Conservation (phyloP, 2,797 vertebrate genomes). For the Octomys mimax region DNA sequence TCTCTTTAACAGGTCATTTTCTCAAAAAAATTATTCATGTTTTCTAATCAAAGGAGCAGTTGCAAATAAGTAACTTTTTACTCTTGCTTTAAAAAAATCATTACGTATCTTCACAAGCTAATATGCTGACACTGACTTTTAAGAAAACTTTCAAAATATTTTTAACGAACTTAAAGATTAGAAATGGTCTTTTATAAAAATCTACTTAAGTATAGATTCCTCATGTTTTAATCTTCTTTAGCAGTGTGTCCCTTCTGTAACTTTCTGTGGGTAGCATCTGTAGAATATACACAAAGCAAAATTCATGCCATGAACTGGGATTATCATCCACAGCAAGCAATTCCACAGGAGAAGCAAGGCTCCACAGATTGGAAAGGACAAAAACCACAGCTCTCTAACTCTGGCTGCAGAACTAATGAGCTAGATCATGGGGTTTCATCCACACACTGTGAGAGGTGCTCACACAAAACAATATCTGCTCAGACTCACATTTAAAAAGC, state of each 20-base stretch:
- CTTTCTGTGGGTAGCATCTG: background rate
- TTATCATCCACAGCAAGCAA: background rate
- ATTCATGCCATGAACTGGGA: background rate
- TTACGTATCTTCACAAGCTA: background rate
- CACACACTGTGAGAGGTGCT: rapidly evolving
- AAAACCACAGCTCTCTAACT: rapidly evolving
- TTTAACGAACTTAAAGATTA: background rate
- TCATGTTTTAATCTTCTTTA: background rate
- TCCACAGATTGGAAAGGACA: rapidly evolving
- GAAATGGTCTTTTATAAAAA: background rate
- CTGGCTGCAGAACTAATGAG: background rate
- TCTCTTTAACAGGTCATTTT: slow-evolving; percentile 22
- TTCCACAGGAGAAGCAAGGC: background rate
- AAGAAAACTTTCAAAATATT: background rate
- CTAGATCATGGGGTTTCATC: background rate
- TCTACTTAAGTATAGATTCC: background rate
- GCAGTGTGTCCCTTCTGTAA: background rate
- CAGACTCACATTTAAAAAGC: background rate
- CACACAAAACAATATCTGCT: background rate
- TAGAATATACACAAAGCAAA: background rate
- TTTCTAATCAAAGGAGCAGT: slow-evolving; percentile 20
- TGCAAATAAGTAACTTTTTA: slow-evolving; percentile 9
- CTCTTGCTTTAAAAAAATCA: slow-evolving; percentile 26
- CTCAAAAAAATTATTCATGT: slow-evolving; percentile 48
- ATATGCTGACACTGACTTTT: slow-evolving; percentile 10